phyloP scores from a whole-genome alignment of 2,888 invertebrate species.

The Cecidostiba fungosa region DNA sequence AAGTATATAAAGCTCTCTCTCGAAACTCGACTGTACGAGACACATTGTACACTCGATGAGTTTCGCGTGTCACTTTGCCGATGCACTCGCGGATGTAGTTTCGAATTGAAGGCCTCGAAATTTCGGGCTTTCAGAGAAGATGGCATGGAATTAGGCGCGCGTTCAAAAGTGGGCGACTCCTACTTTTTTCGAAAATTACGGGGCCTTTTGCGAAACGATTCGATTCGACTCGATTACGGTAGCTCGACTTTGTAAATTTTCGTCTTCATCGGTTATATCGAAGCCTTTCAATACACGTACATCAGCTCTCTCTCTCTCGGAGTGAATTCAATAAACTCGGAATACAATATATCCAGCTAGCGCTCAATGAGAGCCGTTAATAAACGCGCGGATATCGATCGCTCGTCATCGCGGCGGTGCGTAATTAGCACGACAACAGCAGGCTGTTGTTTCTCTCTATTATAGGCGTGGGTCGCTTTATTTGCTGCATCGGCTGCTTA shows the following conservation, averaged over 20 bases:
- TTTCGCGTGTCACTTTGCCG: neutral
- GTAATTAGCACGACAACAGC: too few species aligned
- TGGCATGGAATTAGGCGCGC: neutral
- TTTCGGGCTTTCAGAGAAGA: neutral
- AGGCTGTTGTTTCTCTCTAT: neutral
- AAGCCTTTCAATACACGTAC: too few species aligned
- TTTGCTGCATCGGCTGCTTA: neutral
- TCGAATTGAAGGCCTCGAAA: slow-evolving; percentile 19
- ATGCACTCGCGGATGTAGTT: neutral
- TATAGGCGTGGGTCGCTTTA: neutral
- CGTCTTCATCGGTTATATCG: too few species aligned
- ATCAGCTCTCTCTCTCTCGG: too few species aligned
- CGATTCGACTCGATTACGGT: too few species aligned
- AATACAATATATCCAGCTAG: too few species aligned
- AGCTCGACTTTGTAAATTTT: too few species aligned
- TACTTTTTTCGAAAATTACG: slow-evolving; percentile 6
- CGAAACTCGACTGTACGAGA: neutral
- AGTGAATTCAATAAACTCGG: too few species aligned
- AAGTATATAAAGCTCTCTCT: neutral
- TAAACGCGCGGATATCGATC: too few species aligned
- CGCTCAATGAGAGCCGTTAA: too few species aligned
- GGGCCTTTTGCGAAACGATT: neutral
- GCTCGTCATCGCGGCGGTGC: too few species aligned
- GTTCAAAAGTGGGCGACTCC: neutral
- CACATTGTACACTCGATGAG: neutral